Evolutionary conservation across 1,140 invertebrate genomes (phyloP), one percentile per base, ranked within the genome.

Genomic region (Aleiodes sp.): DNA sequence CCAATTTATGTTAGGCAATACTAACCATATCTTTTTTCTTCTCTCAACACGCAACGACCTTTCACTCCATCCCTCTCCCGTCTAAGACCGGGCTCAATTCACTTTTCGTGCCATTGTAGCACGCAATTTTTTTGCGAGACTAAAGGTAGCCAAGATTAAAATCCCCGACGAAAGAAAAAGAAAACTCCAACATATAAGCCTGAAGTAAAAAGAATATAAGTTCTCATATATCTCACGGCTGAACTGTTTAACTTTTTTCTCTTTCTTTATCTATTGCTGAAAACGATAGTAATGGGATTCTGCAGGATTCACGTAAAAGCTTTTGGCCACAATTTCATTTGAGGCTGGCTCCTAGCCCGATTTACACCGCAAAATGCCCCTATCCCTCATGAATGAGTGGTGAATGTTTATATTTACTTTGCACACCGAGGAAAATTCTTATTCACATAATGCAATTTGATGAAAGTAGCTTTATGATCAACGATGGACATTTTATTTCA

Each of bases 1-100:
- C 19, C 21, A 26, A 26, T 65, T 65, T 46, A 46, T 65, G 60
- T 14, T 62, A 19, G 14, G 33, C 60, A 62, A 62, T 62, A 43
- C 10, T n/a, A 4, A 14, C 41, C 33, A 35, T 12, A 33, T 9
- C 21, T 62, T 37, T 62, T 62, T 52, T 12, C 21, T 24, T 21
- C 46, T 21, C 21, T 24, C 16, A 21, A 16, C 46, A 52, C 46
- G 46, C 46, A 52, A 52, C 7, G 8, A 21, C 46, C 46, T 21
- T 52, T 52, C 26, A n/a, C n/a, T n/a, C n/a, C n/a, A n/a, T 24
- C 19, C 21, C 16, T 24, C 7, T 21, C 46, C 46, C 46, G 26
- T 8, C 14, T 24, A 52, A n/a, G n/a, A n/a, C n/a, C n/a, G 46
- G 46, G 14, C 46, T 46, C 41, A 10, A n/a, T n/a, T 19, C 16